Conservation (phyloP, 2,113 vertebrate genomes). For the Percina caprodes region DNA sequence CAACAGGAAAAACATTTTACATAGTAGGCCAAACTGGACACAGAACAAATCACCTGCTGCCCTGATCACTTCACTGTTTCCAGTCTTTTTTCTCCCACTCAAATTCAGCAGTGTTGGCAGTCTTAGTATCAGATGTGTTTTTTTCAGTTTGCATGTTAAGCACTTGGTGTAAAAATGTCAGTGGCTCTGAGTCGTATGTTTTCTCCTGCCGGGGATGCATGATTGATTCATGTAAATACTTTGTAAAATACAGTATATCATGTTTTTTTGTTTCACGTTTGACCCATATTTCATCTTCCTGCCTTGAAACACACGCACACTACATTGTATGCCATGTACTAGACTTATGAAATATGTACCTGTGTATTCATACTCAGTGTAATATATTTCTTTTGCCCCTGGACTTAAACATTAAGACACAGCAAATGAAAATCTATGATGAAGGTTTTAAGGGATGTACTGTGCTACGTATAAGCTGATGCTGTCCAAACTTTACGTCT, state of each 20-base stretch:
- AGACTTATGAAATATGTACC: slow-evolving; percentile 21
- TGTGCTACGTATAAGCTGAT: slow-evolving; percentile 15
- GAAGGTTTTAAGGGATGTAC: slow-evolving; percentile 18
- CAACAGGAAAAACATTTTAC: background rate
- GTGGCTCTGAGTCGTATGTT: slow-evolving; percentile 25
- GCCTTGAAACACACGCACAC: slow-evolving; percentile 51
- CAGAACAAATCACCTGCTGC: slow-evolving; percentile 31
- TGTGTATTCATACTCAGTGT: slow-evolving; percentile 13
- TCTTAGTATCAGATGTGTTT: background rate
- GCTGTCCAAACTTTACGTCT: slow-evolving; percentile 8
- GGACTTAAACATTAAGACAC: slow-evolving; percentile 15
- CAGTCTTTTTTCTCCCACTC: background rate
- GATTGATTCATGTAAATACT: slow-evolving; percentile 61
- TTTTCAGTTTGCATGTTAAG: slow-evolving; percentile 35
- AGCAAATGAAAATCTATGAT: background rate
- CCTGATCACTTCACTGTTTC: background rate
- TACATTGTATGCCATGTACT: slow-evolving; percentile 41
- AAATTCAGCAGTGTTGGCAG: slow-evolving; percentile 17
- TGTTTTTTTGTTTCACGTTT: slow-evolving; percentile 12
- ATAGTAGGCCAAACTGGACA: background rate
- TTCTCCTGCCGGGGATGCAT: slow-evolving; percentile 18
- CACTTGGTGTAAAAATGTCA: slow-evolving; percentile 20
- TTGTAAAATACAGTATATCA: slow-evolving; percentile 42
- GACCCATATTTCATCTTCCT: slow-evolving; percentile 29
- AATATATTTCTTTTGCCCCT: slow-evolving; percentile 20